A percentile compares a stretch with the other conserved stretches of the same genome.
Conservation (phyloP, 2,888 invertebrate species). For the Gandaritis pyraliata region DNA sequence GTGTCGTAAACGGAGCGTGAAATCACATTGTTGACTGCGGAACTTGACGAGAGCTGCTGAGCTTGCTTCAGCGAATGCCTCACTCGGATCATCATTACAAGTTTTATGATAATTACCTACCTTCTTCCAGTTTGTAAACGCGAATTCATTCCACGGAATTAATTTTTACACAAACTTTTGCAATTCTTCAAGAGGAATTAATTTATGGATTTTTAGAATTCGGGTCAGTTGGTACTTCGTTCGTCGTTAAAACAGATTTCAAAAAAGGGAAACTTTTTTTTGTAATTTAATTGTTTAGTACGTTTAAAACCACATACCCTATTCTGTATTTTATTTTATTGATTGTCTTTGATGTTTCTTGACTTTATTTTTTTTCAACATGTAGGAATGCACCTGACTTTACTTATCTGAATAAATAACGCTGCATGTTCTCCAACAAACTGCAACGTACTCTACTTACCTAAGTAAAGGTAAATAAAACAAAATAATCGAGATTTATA, state of each 20-base stretch:
- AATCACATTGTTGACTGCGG: constrained; percentile 50
- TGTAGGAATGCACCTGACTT: neutral
- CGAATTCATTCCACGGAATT: constrained; percentile 37
- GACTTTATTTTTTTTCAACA: too few species aligned
- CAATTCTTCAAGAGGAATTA: constrained; percentile 35
- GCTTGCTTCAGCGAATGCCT: constrained; percentile 53
- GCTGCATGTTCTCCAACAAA: constrained; percentile 9
- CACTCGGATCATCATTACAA: constrained; percentile 48
- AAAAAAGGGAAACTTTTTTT: too few species aligned
- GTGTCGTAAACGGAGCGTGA: constrained; percentile 22
- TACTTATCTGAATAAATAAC: constrained; percentile 3
- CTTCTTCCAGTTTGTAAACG: constrained; percentile 21
- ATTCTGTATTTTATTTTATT: too few species aligned
- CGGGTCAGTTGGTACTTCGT: constrained; percentile 1
- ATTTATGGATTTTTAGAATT: constrained; percentile 32
- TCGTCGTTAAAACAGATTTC: neutral
- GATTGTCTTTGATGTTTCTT: too few species aligned
- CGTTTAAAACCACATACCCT: too few species aligned
- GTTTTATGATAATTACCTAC: constrained; percentile 46
- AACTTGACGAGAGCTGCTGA: constrained; percentile 56
- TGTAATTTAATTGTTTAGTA: too few species aligned
- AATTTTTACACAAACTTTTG: constrained; percentile 20
- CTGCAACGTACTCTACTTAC: constrained; percentile 4
- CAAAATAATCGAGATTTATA: neutral
- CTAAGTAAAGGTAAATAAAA: constrained; percentile 14